Percentiles rank a stretch among this genome's conserved stretches.
These are phyloP conservation scores for Heteropelma amictum DNA, from an alignment of 2,888 invertebrate species.

Conservation along the genomic window DNA sequence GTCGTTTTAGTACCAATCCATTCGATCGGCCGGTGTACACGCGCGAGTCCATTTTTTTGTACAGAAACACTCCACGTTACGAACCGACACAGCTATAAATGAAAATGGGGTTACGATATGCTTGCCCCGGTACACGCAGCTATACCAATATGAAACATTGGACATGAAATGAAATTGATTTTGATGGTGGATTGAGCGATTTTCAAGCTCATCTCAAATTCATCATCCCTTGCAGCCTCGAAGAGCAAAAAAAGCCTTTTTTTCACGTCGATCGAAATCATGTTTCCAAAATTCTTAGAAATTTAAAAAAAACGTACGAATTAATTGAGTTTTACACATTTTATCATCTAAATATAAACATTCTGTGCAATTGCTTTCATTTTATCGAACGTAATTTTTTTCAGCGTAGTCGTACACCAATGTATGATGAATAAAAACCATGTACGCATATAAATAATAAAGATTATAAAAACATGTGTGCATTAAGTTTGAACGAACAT, in stretches of 20 bases:
- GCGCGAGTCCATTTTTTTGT: slow-evolving; percentile 23
- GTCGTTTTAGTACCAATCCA: slow-evolving; percentile 17
- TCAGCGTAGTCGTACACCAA: too few species aligned
- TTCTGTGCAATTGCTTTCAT: too few species aligned
- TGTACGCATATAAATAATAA: too few species aligned
- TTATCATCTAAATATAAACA: too few species aligned
- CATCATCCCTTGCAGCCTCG: neutral
- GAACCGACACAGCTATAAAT: neutral
- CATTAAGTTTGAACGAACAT: neutral
- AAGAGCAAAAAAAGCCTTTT: neutral
- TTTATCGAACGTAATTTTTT: too few species aligned
- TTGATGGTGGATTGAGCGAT: neutral
- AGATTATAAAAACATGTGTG: neutral
- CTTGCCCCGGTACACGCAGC: neutral
- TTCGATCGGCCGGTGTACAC: slow-evolving; percentile 23
- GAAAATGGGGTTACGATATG: slow-evolving; percentile 10
- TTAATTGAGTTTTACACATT: too few species aligned
- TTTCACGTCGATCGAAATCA: too few species aligned
- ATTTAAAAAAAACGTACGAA: too few species aligned
- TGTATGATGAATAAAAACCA: too few species aligned
- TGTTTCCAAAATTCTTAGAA: too few species aligned
- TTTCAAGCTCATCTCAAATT: slow-evolving; percentile 1
- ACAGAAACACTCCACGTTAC: slow-evolving; percentile 9
- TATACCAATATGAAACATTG: neutral
- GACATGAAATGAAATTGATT: neutral